phyloP scores from a whole-genome alignment of 2,113 vertebrate genomes.

The Carlito syrichta region DNA sequence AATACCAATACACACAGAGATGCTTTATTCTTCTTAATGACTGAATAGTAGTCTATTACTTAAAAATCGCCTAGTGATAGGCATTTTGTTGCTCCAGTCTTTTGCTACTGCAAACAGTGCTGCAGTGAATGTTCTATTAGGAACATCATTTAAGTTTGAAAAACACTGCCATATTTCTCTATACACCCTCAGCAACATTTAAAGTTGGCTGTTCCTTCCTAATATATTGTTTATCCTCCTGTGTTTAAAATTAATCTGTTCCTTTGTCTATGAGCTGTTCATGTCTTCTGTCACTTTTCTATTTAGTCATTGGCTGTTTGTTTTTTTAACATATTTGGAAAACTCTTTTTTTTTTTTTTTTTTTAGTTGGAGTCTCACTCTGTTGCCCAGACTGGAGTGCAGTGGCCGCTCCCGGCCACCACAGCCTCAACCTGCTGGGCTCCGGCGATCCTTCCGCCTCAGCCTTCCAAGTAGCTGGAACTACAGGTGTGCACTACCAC shows the following conservation, averaged over 20 bases:
- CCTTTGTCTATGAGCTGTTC: neutral
- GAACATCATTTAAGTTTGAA: neutral
- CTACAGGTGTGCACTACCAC: no score
- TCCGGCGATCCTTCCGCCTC: no score
- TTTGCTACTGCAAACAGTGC: neutral
- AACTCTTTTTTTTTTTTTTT: no score
- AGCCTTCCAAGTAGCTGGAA: no score
- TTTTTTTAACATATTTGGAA: neutral
- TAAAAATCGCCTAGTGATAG: neutral
- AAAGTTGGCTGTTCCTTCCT: neutral
- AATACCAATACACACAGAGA: neutral
- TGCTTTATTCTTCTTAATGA: neutral
- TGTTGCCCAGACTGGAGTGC: no score
- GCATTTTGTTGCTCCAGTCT: neutral
- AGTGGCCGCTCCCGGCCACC: no score
- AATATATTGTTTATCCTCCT: neutral
- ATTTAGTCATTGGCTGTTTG: neutral
- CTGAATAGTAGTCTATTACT: neutral
- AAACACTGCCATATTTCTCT: neutral
- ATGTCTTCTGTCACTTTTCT: neutral
- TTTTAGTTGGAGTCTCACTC: no score
- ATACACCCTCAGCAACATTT: neutral
- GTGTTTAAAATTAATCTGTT: neutral
- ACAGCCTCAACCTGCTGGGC: no score
- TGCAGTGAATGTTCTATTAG: neutral